Conservation (phyloP, 2,797 vertebrate species). For the Poeciliopsis infans region DNA sequence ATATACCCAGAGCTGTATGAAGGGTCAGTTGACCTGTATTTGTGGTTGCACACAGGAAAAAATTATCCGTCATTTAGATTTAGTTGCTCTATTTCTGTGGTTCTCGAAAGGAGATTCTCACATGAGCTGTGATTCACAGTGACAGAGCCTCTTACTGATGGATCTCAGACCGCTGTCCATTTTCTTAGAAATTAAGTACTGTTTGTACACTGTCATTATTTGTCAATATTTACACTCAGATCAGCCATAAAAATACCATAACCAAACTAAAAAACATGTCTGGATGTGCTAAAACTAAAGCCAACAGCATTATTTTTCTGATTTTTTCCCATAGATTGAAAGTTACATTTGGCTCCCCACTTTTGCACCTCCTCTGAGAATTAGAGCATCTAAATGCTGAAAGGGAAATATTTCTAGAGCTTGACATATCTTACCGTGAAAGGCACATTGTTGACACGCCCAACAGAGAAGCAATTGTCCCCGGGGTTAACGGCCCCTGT, state of each 20-base stretch:
- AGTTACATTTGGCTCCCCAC: not conserved
- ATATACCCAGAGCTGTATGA: conserved; percentile 20
- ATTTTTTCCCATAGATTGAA: not conserved
- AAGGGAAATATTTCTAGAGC: conserved; percentile 44
- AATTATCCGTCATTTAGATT: conserved; percentile 33
- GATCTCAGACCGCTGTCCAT: conserved; percentile 12
- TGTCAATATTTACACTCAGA: not conserved
- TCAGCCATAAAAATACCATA: not conserved
- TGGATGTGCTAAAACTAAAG: not conserved
- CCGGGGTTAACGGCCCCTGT: conserved; percentile 97
- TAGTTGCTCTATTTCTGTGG: conserved; percentile 42
- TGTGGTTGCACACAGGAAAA: not conserved
- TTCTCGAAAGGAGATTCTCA: conserved; percentile 44
- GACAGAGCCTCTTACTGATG: conserved; percentile 47
- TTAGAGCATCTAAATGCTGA: conserved; percentile 13
- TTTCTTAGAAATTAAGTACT: not conserved
- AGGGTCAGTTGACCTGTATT: conserved; percentile 34
- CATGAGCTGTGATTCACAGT: conserved; percentile 57
- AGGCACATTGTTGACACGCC: conserved; percentile 86
- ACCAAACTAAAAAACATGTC: not conserved
- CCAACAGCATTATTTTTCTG: not conserved
- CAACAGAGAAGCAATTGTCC: conserved; percentile 95
- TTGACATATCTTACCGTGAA: conserved; percentile 89
- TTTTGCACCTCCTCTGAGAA: conserved; percentile 4
- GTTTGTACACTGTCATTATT: not conserved